Evolutionary conservation across 2,113 vertebrate genomes (phyloP).

Genomic region (Rhipidura dahli): DNA sequence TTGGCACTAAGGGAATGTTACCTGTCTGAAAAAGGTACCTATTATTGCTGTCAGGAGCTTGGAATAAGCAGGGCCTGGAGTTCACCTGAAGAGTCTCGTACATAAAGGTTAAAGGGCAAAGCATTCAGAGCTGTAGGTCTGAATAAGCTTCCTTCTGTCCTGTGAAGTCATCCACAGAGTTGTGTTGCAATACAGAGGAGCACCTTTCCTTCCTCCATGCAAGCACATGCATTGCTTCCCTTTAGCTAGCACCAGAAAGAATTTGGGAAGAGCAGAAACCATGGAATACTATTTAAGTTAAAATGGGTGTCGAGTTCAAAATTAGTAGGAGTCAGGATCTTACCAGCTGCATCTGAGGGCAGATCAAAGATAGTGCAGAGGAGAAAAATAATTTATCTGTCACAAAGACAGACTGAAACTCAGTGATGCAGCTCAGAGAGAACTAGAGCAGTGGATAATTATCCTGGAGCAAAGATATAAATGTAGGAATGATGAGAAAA

Average conservation of each 20-base stretch:
- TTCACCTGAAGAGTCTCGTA: neutral
- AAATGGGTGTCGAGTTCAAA: neutral
- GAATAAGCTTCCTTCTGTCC: neutral
- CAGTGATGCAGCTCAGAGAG: constrained; percentile 8
- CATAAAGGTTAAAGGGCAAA: neutral
- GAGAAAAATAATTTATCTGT: constrained; percentile 19
- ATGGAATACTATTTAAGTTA: neutral
- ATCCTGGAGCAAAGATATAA: constrained; percentile 32
- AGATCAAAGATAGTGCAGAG: neutral
- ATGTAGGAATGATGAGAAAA: neutral
- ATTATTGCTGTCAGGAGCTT: neutral
- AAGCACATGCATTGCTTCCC: neutral
- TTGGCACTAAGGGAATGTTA: neutral
- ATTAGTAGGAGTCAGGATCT: neutral
- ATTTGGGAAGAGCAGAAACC: neutral
- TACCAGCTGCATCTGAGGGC: neutral
- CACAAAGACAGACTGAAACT: neutral
- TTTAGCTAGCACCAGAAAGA: neutral
- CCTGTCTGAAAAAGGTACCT: neutral
- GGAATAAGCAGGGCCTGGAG: neutral
- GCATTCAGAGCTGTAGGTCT: neutral
- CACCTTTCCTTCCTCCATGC: neutral
- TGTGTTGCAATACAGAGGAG: neutral
- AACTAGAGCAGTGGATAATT: neutral
- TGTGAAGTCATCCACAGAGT: rapidly evolving